These are phyloP conservation scores for Daktulosphaira vitifoliae DNA, from an alignment of 1,140 invertebrate genomes.

Conservation along the genomic window DNA sequence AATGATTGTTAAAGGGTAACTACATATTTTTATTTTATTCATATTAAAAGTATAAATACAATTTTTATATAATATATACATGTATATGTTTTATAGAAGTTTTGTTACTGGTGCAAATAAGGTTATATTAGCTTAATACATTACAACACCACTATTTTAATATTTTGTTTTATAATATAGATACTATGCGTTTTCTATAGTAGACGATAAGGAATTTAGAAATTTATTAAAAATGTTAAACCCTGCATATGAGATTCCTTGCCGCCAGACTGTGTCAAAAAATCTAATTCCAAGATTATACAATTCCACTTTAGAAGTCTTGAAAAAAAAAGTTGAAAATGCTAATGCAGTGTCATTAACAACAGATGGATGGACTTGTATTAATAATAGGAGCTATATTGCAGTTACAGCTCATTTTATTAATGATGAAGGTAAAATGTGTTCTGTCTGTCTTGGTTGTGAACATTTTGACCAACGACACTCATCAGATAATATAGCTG, in stretches of 20 bases:
- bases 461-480: conserved; percentile 31
- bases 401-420: conserved; percentile 38
- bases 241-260: conserved; percentile 36
- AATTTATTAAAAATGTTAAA: conserved; percentile 36
- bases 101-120: background rate
- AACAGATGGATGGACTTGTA: conserved; percentile 38
- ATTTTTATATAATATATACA: too few relatives aligned
- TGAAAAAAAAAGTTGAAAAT: conserved; percentile 33
- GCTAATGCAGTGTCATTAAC: conserved; percentile 35
- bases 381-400: conserved; percentile 35
- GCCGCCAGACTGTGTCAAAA: conserved; percentile 37
- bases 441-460: conserved; percentile 34
- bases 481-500: conserved; percentile 27
- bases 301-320: conserved; percentile 27
- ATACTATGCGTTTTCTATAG: conserved; percentile 37
- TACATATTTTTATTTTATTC: background rate
- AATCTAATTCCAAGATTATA: conserved; percentile 35
- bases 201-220: conserved; percentile 38
- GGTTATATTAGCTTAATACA: background rate
- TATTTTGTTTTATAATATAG: conserved; percentile 19
- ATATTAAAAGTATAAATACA: background rate
- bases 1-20: conserved; percentile 19
- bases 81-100: background rate
- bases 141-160: background rate
- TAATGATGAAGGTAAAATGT: conserved; percentile 34